Base-by-base conservation (phyloP, 2,888 invertebrate genomes). In the Epinotia brunnichana region DNA sequence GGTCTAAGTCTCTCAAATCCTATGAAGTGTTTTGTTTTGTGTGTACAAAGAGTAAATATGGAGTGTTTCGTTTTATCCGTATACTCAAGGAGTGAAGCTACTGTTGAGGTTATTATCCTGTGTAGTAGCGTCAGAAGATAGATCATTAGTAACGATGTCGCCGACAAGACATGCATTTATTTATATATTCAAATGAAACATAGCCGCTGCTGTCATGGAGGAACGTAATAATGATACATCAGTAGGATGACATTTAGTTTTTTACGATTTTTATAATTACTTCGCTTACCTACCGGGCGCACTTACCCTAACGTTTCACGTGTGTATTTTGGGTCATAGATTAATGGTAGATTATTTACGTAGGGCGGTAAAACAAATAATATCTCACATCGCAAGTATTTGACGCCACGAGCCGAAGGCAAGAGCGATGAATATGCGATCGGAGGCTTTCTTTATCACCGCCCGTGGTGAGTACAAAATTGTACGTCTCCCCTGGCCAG, bases 181-280 rank as follows among this genome's bases (percentile, higher is more conserved):
- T 73, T 73, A 73, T 73, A 73, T 69, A 73, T 69, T 73, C 64
- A 73, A 73, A 73, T 74, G 67, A 67, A 74, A 74, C 74, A 74
- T 73, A 63, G 73, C 73, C 53, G 62, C 63, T 53, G 63, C 73
- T 73, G 73, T 73, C 73, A 68, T 44, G 68, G 62, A 57, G 41
- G 41, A 41, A 73, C 24, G 73, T 69, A 73, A 73, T 73, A 69
- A 73, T 69, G 63, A 73, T 73, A 73, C 63, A 73, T 73, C 73
- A 69, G 73, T 24, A 35, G 63, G 63, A 57, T 41, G 57, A 69
- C 29, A 69, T 63, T 73, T 69, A 57, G 57, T 69, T 73, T 69
- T 61, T 54, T 51, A 51, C 35, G 35, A 35, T 48, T 61, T 62
- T 64, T 51, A 48, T 48, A 62, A 66, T 54, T 66, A 29, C 53